A percentile compares a stretch with the other conserved stretches of the same genome.
These are phyloP conservation scores for Sphenodon punctatus DNA, from an alignment of 2,797 vertebrate species.

Conservation along the genomic window DNA sequence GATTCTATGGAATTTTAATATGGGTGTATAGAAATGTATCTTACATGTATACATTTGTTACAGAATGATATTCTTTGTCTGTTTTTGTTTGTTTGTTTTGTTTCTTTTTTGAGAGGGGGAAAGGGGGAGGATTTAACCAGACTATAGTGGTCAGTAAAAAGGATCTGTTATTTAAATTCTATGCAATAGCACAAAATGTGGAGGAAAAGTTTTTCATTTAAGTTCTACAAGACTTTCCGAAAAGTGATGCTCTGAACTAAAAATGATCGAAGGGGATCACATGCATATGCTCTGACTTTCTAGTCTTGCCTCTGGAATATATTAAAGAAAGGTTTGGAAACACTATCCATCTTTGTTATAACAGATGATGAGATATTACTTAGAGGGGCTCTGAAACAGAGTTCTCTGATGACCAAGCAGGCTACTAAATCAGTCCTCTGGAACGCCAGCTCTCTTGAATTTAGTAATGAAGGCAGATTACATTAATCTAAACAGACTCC, in stretches of 20 bases:
- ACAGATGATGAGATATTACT: not conserved
- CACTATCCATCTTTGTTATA: not conserved
- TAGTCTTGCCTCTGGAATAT: not conserved
- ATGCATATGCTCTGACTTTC: not conserved
- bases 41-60: no score
- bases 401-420: not conserved
- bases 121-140: no score
- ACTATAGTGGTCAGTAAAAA: slow-evolving; percentile 10
- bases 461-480: slow-evolving; percentile 59
- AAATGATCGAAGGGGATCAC: slow-evolving; percentile 4
- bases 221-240: slow-evolving; percentile 25
- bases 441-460: slow-evolving; percentile 17
- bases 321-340: slow-evolving; percentile 10
- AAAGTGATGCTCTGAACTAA: not conserved
- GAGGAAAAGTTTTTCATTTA: slow-evolving; percentile 3
- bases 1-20: slow-evolving; percentile 12
- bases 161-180: slow-evolving; percentile 41
- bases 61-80: no score
- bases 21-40: slow-evolving; percentile 34
- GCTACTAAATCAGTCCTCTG: not conserved
- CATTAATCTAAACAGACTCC: slow-evolving; percentile 62
- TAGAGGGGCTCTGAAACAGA: not conserved
- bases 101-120: not conserved
- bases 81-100: not conserved
- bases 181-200: not conserved